Evolutionary conservation across 2,888 invertebrate genomes (phyloP).

Genomic region (Psylliodes chrysocephalus): DNA sequence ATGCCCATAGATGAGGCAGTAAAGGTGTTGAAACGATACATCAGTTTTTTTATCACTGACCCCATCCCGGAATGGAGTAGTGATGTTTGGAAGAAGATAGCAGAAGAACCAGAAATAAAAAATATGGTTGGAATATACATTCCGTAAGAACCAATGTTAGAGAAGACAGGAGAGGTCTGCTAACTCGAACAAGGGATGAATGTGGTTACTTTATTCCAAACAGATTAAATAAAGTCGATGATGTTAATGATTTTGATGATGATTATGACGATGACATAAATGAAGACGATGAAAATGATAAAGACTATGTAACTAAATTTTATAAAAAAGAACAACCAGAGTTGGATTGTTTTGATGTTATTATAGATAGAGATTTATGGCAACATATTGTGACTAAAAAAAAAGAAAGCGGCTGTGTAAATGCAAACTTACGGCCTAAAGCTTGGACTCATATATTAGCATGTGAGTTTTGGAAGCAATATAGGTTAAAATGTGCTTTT

Average conservation of each 20-base stretch:
- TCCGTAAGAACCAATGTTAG: neutral
- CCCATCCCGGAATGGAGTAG: neutral
- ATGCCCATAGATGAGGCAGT: neutral
- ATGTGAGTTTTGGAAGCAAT: neutral
- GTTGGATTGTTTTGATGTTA: neutral
- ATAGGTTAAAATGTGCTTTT: neutral
- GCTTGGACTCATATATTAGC: neutral
- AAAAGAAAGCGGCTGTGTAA: neutral
- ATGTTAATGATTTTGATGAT: neutral
- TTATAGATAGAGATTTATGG: neutral
- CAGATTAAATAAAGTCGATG: neutral
- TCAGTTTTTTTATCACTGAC: neutral
- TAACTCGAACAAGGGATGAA: too few relatives aligned
- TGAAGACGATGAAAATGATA: neutral
- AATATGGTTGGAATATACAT: neutral
- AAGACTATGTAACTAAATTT: neutral
- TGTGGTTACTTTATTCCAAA: neutral
- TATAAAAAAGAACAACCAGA: neutral
- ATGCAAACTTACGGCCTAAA: neutral
- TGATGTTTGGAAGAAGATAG: neutral
- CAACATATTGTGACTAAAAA: neutral
- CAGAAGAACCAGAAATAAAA: neutral
- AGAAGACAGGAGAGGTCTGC: neutral
- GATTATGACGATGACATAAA: neutral
- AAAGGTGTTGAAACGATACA: neutral